Percentiles rank a stretch among this genome's conserved stretches.
Conservation (phyloP, 2,113 vertebrate species). For the Lontra canadensis region DNA sequence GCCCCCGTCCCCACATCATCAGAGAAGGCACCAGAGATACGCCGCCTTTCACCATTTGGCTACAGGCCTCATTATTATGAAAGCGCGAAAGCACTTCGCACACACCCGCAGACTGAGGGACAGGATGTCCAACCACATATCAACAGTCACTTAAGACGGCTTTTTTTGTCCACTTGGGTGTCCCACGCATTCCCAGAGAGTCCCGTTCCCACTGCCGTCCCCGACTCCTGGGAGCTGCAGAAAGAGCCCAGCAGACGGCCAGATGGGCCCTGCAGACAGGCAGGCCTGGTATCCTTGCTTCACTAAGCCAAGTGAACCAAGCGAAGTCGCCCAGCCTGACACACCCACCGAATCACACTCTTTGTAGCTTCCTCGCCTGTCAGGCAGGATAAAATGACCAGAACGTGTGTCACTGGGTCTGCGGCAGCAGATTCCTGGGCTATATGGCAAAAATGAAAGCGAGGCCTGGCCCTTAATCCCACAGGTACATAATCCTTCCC, state of each 20-base stretch:
- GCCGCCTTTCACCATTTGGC: background rate
- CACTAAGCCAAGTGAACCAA: background rate
- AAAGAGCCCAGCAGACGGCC: background rate
- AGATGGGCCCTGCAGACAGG: background rate
- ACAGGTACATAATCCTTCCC: background rate
- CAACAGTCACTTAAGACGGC: background rate
- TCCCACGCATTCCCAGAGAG: no score
- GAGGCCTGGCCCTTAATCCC: background rate
- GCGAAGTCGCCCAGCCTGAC: background rate
- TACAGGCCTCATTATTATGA: background rate
- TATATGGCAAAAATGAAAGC: rapidly evolving
- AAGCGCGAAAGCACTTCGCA: background rate
- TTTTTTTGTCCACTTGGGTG: background rate
- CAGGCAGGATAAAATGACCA: background rate
- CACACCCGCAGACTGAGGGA: background rate
- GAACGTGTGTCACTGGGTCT: background rate
- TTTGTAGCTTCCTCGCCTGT: background rate
- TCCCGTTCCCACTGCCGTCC: background rate
- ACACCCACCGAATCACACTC: background rate
- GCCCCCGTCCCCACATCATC: background rate
- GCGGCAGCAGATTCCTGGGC: background rate
- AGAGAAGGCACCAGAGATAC: background rate
- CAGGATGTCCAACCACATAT: background rate
- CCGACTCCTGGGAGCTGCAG: background rate
- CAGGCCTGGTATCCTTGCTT: background rate